Percentiles rank a stretch among this genome's conserved stretches.
phyloP scores from a whole-genome alignment of 2,113 vertebrate species.

The Conger conger region DNA sequence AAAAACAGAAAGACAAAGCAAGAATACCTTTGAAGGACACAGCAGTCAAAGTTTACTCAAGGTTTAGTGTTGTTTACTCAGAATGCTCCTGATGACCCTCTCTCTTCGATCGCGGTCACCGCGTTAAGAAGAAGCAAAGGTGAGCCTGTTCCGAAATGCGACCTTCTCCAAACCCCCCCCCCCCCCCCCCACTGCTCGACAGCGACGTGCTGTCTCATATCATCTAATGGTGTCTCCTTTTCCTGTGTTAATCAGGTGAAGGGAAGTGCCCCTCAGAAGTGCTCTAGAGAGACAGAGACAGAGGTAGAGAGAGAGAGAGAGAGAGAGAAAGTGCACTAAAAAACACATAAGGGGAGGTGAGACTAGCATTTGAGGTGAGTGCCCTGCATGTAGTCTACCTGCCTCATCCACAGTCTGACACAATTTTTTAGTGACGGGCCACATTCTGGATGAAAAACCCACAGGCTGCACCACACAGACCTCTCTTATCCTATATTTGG shows the following conservation, averaged over 20 bases:
- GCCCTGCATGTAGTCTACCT: not conserved
- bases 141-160: not conserved
- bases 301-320: too few species aligned
- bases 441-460: not conserved
- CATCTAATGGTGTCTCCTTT: slow-evolving; percentile 44
- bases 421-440: not conserved
- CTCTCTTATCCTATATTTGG: not conserved
- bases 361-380: not conserved
- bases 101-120: not conserved
- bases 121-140: not conserved
- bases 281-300: too few species aligned
- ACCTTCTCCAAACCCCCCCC: not conserved
- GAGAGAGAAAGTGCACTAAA: not conserved
- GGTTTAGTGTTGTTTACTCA: not conserved
- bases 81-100: not conserved
- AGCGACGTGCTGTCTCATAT: slow-evolving; percentile 10
- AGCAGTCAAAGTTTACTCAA: not conserved
- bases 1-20: not conserved
- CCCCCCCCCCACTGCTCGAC: not conserved
- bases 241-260: slow-evolving; percentile 39
- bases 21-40: not conserved
- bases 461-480: not conserved
- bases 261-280: slow-evolving; percentile 37
- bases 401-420: not conserved
- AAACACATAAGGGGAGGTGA: not conserved